These are phyloP conservation scores for Lepisosteus oculatus DNA, from an alignment of 2,113 vertebrate species.

Conservation along the genomic window DNA sequence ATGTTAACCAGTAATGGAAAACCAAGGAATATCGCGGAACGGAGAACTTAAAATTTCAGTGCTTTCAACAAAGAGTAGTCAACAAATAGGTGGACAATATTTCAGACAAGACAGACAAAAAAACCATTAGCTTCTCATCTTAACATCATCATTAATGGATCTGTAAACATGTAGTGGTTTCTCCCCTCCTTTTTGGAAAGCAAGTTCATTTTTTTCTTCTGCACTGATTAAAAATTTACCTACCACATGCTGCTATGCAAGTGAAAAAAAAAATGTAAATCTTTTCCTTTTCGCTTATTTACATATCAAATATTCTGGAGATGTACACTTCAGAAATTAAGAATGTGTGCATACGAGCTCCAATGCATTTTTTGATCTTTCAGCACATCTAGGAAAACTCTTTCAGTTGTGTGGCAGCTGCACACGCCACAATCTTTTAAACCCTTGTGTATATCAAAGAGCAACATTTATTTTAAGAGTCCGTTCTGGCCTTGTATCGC, in stretches of 20 bases:
- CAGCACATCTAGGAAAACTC: conserved; percentile 29
- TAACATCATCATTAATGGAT: conserved; percentile 55
- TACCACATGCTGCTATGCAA: conserved; percentile 56
- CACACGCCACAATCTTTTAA: conserved; percentile 59
- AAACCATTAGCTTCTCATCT: conserved; percentile 39
- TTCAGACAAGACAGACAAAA: conserved; percentile 20
- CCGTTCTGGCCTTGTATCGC: conserved; percentile 52
- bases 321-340: conserved; percentile 42
- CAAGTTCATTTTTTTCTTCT: conserved; percentile 60
- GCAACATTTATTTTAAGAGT: conserved; percentile 64
- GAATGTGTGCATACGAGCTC: conserved; percentile 28
- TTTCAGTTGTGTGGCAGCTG: conserved; percentile 42
- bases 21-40: no score
- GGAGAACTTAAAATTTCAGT: no score
- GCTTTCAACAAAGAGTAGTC: no score
- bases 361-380: conserved; percentile 22
- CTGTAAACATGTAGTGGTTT: conserved; percentile 41
- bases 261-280: conserved; percentile 62
- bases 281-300: conserved; percentile 63
- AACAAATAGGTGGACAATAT: no score
- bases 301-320: conserved; percentile 63
- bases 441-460: conserved; percentile 68
- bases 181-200: conserved; percentile 41
- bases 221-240: conserved; percentile 66
- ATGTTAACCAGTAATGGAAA: no score